Evolutionary conservation across 2,113 vertebrate genomes (phyloP).

Genomic region (Neogale vison): DNA sequence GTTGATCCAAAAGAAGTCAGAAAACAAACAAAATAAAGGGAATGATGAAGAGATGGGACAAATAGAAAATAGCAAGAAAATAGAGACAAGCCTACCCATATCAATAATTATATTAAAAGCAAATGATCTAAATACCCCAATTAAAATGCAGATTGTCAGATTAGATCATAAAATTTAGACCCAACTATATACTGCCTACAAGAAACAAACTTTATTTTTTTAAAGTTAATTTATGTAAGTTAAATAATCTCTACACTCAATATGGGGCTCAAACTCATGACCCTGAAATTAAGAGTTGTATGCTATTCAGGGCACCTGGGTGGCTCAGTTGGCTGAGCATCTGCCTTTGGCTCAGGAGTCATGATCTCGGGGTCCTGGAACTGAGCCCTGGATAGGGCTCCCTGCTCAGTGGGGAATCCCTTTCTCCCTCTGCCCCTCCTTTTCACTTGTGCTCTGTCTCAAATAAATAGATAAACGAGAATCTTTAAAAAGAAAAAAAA

Average conservation of each 20-base stretch:
- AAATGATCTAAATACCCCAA: background rate
- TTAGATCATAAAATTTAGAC: background rate
- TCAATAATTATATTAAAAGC: conserved; percentile 2
- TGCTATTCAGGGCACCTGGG: no score
- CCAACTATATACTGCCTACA: background rate
- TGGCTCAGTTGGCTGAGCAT: no score
- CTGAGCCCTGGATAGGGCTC: no score
- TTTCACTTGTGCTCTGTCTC: no score
- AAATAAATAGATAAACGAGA: no score
- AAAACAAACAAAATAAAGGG: background rate
- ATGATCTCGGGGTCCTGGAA: no score
- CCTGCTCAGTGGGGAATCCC: no score
- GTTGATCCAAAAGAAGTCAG: background rate
- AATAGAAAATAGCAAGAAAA: conserved; percentile 4
- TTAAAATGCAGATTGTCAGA: conserved; percentile 20
- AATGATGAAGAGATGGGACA: conserved; percentile 13
- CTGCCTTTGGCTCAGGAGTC: no score
- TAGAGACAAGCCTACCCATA: background rate
- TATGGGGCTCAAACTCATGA: background rate
- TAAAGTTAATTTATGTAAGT: background rate
- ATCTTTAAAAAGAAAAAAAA: no score
- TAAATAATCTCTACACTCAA: background rate
- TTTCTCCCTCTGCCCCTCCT: no score
- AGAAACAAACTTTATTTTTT: background rate
- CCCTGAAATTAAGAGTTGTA: background rate